These are phyloP conservation scores for Drosophila gunungcola DNA, from an alignment of 1,140 invertebrate species.

Conservation along the genomic window DNA sequence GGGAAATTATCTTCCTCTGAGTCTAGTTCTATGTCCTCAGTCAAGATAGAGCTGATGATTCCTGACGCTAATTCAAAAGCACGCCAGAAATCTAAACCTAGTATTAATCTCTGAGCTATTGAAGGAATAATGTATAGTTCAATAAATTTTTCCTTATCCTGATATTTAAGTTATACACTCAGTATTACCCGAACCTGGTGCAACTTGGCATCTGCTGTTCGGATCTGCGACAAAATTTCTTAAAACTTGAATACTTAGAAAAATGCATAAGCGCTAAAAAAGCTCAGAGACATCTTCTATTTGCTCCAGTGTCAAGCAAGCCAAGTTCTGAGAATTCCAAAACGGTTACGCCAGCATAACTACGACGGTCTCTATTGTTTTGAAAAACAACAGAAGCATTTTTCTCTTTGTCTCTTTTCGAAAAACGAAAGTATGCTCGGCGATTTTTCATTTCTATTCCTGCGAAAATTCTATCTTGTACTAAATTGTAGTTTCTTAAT, in stretches of 20 bases:
- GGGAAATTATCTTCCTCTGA: neutral
- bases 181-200: conserved; percentile 1
- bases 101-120: conserved; percentile 3
- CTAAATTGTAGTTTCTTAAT: conserved; percentile 6
- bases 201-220: neutral
- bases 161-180: neutral
- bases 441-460: neutral
- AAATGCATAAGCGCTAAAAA: neutral
- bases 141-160: conserved; percentile 1
- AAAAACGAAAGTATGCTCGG: neutral
- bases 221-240: no score
- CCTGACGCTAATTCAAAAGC: neutral
- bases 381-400: conserved; percentile 2
- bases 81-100: conserved; percentile 13
- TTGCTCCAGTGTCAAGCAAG: conserved; percentile 7
- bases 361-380: conserved; percentile 6
- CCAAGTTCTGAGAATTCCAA: conserved; percentile 7
- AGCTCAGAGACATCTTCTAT: conserved; percentile 1
- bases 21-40: neutral
- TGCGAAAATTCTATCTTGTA: neutral
- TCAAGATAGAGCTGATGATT: neutral
- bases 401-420: neutral
- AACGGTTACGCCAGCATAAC: conserved; percentile 1
- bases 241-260: neutral
- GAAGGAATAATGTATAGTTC: conserved; percentile 6